Evolutionary conservation across 2,113 vertebrate species (phyloP).

Genomic region (Lophotis ruficrista): DNA sequence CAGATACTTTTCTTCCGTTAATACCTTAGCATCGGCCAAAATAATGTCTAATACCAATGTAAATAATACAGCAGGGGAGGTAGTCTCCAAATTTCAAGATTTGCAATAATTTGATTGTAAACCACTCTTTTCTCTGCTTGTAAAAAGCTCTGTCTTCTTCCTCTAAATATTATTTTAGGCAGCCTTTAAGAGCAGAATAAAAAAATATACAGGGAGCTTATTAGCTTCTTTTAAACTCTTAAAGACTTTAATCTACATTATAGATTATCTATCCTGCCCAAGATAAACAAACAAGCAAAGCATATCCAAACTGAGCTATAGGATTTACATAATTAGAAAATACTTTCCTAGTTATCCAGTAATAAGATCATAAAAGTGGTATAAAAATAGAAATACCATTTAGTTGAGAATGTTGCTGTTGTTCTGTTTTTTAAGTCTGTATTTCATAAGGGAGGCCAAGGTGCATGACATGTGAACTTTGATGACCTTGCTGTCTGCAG

Average conservation of each 20-base stretch:
- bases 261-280: not conserved
- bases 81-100: not conserved
- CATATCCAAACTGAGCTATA: not conserved
- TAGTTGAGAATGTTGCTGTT: not conserved
- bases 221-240: not conserved
- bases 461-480: not conserved
- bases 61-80: not conserved
- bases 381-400: not conserved
- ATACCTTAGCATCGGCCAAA: not conserved
- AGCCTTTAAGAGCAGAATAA: not conserved
- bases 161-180: not conserved
- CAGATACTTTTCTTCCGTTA: not conserved
- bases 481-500: not conserved
- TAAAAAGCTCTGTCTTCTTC: not conserved
- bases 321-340: conserved; percentile 15
- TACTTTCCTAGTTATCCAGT: not conserved
- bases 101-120: not conserved
- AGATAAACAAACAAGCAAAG: conserved; percentile 1
- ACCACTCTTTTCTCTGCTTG: not conserved
- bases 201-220: not conserved
- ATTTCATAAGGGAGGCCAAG: not conserved
- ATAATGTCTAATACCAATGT: not conserved
- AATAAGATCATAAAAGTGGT: not conserved
- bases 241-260: not conserved
- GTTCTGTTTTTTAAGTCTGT: not conserved